These are phyloP conservation scores for Anorthoa munda DNA, from an alignment of 2,888 invertebrate species.

Conservation along the genomic window DNA sequence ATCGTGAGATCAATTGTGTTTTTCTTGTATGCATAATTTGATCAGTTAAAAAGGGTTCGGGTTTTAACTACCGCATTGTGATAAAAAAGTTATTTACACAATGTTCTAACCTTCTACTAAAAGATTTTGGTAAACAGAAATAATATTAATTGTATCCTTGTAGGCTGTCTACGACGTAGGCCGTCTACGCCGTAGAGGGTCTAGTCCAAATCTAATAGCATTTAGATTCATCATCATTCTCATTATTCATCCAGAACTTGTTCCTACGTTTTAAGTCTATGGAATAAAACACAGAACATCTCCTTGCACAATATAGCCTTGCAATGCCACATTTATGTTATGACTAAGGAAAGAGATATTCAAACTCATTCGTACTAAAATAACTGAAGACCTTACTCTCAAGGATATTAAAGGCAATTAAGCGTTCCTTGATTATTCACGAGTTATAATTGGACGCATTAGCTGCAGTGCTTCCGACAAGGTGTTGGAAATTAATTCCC, in stretches of 20 bases:
- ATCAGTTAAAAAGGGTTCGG: slow-evolving; percentile 24
- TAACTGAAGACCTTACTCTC: slow-evolving; percentile 44
- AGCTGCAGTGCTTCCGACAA: slow-evolving; percentile 36
- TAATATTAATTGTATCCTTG: not conserved
- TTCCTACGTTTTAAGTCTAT: not conserved
- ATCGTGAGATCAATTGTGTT: slow-evolving; percentile 40
- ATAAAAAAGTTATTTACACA: slow-evolving; percentile 3
- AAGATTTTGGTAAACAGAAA: not conserved
- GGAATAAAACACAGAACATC: not conserved
- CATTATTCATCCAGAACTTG: not conserved
- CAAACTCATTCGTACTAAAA: slow-evolving; percentile 28
- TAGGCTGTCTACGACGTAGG: slow-evolving; percentile 34
- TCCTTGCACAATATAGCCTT: not conserved
- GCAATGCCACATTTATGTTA: not conserved
- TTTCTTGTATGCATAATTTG: slow-evolving; percentile 49
- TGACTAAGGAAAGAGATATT: slow-evolving; percentile 39
- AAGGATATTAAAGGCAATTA: slow-evolving; percentile 24
- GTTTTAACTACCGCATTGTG: not conserved
- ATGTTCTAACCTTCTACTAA: not conserved
- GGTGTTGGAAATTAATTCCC: slow-evolving; percentile 37
- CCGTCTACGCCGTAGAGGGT: slow-evolving; percentile 28
- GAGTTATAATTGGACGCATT: slow-evolving; percentile 28
- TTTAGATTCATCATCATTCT: not conserved
- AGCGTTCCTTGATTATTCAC: slow-evolving; percentile 24
- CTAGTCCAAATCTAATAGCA: not conserved